Conservation (phyloP, 2,888 invertebrate genomes). For the Carpatolechia fugitivella region DNA sequence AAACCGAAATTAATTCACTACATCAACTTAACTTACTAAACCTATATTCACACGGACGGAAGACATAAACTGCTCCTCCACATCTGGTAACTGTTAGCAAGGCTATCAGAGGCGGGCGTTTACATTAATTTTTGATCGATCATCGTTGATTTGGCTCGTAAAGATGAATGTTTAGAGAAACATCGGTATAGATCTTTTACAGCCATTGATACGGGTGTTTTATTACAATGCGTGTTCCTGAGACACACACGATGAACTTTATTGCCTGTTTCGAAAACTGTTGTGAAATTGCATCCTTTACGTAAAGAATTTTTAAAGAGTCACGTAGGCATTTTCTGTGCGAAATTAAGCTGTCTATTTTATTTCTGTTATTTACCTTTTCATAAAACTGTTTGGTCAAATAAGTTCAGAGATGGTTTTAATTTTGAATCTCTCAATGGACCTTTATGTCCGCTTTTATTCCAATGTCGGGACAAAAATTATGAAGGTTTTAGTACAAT, state of each 20-base stretch:
- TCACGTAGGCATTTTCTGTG: neutral
- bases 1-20: too few species aligned
- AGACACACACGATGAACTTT: neutral
- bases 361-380: too few species aligned
- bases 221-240: neutral
- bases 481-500: too few species aligned
- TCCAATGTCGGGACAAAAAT: too few species aligned
- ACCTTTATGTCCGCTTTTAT: too few species aligned
- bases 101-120: neutral
- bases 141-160: conserved; percentile 1
- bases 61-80: neutral
- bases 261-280: neutral
- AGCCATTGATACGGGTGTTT: neutral
- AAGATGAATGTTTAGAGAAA: neutral
- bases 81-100: neutral
- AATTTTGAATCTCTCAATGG: too few species aligned
- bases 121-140: conserved; percentile 3
- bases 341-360: too few species aligned
- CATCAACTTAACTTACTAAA: neutral
- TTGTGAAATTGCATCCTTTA: neutral
- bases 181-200: neutral
- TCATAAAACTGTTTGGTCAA: too few species aligned
- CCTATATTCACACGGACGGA: neutral
- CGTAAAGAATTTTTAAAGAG: too few species aligned
- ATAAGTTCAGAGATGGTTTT: too few species aligned